A percentile compares a stretch with the other conserved stretches of the same genome.
phyloP scores from a whole-genome alignment of 53 echinoderm and acorn worm species.

The Mesocentrotus franciscanus region DNA sequence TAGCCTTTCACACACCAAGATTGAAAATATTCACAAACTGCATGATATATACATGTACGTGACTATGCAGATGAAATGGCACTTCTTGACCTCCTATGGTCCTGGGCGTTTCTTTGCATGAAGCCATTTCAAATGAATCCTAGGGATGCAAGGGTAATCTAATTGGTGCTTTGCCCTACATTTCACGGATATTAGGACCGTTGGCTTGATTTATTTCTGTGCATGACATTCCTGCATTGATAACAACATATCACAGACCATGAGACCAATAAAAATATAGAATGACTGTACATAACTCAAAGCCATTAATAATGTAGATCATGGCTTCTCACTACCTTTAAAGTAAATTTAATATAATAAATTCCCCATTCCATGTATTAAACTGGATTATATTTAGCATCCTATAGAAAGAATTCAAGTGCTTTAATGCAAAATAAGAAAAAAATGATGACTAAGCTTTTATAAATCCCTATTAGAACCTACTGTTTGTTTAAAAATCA shows the following conservation, averaged over 20 bases:
- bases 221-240: slow-evolving; percentile 1
- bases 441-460: too few relatives aligned
- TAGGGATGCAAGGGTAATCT: background rate
- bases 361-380: background rate
- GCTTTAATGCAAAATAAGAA: background rate
- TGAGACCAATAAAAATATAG: background rate
- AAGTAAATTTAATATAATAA: background rate
- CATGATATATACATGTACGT: background rate
- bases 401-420: background rate
- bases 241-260: background rate
- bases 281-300: background rate
- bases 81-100: background rate
- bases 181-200: background rate
- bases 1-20: background rate
- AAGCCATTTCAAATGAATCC: background rate
- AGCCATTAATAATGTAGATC: background rate
- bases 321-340: background rate
- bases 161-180: slow-evolving; percentile 19
- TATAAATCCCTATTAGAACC: too few relatives aligned
- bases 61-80: background rate
- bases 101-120: background rate
- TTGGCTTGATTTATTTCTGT: background rate
- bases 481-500: background rate
- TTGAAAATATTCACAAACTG: background rate
- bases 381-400: background rate